Base-by-base conservation (phyloP, 2,797 vertebrate genomes). In the Chelmon rostratus region DNA sequence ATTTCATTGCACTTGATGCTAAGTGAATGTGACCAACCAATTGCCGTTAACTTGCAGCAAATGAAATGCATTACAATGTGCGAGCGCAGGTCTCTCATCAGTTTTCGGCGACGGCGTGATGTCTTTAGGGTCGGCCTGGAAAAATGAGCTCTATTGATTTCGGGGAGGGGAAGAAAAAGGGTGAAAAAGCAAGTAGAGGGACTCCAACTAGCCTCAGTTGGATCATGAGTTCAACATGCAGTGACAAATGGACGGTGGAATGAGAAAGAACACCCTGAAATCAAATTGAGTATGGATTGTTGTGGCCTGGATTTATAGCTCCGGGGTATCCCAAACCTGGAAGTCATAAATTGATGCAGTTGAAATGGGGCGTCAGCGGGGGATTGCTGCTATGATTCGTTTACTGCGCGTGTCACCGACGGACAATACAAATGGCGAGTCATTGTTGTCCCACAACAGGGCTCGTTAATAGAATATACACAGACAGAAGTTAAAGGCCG, bases 111-210 rank as follows among this genome's bases (percentile, higher is more conserved):
- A 76, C 58, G 3, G 67, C 71, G 78, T 9, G 70, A 82, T 83
- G 79, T 87, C 87, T 88, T 78, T 76, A 61, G 86, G 76, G 76
- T 75, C 38, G 8, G 52, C 35, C 37, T 35, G 74, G 82, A 78
- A 90, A 92, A 89, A 91, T 84, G 78, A 87, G 83, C 76, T 82
- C 72, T 87, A 94, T 94, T 91, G 93, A 93, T 94, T 90, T 80
- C 31, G 59, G 68, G 38, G 38, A 84, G 63, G 71, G 71, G 58
- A 66, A 52, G 67, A 66, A 73, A 75, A 67, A 57, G 53, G 13
- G 66, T 16, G 31, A 72, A 63, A 70, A 83, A 52, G 81, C 65
- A 79, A 83, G 91, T 61, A 61, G 63, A 84, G 88, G 85, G 88
- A 89, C 58, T 90, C 67, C 74, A 59, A 84, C 73, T 69, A 66